Evolutionary conservation across 2,113 vertebrate species (phyloP).

Genomic region (Boulengeromyrus knoepffleri): DNA sequence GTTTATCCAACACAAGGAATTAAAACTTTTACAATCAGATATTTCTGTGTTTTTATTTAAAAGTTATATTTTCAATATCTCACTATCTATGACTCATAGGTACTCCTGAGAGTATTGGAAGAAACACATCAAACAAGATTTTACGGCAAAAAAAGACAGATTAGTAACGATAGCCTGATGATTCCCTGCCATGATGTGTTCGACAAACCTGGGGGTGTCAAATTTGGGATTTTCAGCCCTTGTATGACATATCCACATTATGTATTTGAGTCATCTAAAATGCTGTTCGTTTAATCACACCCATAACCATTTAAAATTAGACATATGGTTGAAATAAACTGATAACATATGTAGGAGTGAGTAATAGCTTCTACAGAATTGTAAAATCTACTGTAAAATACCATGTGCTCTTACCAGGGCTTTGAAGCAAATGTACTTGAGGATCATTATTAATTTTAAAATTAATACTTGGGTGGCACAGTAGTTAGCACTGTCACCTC

Average conservation of each 20-base stretch:
- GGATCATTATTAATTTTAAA: not conserved
- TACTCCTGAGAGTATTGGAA: not conserved
- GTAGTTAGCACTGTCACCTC: not conserved
- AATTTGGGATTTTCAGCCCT: not conserved
- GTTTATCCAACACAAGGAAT: not conserved
- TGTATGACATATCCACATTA: not conserved
- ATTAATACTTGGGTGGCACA: not conserved
- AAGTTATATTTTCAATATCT: not conserved
- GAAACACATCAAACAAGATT: not conserved
- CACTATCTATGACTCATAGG: not conserved
- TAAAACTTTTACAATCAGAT: not conserved
- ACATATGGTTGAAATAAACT: not conserved
- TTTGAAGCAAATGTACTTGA: not conserved
- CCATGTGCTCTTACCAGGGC: not conserved
- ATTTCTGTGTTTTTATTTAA: not conserved
- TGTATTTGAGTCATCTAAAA: not conserved
- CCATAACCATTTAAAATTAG: not conserved
- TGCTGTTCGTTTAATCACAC: not conserved
- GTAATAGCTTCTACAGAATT: not conserved
- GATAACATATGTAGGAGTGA: not conserved
- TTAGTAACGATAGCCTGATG: not conserved
- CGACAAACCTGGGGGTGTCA: not conserved
- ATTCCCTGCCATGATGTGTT: not conserved
- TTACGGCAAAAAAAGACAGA: not conserved
- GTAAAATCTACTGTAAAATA: not conserved